phyloP scores from a whole-genome alignment of 1,140 invertebrate genomes.

The Steinernema khuongi region DNA sequence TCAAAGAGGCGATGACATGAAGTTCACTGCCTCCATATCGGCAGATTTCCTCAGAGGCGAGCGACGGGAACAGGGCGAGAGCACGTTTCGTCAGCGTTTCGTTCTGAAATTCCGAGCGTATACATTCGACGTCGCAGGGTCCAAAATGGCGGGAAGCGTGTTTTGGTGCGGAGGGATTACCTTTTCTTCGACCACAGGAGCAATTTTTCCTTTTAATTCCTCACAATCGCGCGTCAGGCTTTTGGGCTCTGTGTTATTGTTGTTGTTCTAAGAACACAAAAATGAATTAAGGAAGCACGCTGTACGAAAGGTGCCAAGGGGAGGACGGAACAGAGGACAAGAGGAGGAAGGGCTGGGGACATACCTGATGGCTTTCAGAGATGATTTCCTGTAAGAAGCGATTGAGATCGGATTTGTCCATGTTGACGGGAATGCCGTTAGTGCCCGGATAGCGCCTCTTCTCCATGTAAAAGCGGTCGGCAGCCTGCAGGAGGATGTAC shows the following conservation, averaged over 20 bases:
- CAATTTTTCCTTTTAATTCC: neutral
- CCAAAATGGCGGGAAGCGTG: conserved; percentile 9
- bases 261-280: conserved; percentile 2
- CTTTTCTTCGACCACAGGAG: neutral
- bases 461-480: conserved; percentile 79
- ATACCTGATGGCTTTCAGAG: neutral
- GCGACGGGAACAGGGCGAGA: neutral
- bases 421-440: conserved; percentile 29
- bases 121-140: neutral
- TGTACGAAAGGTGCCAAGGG: neutral
- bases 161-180: conserved; percentile 6
- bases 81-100: neutral
- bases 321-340: neutral
- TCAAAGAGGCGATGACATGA: conserved; percentile 70
- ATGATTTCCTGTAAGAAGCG: conserved; percentile 22
- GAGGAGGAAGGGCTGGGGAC: neutral
- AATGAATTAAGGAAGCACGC: conserved; percentile 1
- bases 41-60: conserved; percentile 45
- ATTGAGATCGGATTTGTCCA: conserved; percentile 29
- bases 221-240: neutral
- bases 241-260: neutral
- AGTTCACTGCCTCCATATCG: conserved; percentile 84
- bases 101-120: neutral
- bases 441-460: conserved; percentile 80
- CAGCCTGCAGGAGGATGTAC: conserved; percentile 81